phyloP scores from a whole-genome alignment of 2,888 invertebrate species.

The Seladonia tumulorum region DNA sequence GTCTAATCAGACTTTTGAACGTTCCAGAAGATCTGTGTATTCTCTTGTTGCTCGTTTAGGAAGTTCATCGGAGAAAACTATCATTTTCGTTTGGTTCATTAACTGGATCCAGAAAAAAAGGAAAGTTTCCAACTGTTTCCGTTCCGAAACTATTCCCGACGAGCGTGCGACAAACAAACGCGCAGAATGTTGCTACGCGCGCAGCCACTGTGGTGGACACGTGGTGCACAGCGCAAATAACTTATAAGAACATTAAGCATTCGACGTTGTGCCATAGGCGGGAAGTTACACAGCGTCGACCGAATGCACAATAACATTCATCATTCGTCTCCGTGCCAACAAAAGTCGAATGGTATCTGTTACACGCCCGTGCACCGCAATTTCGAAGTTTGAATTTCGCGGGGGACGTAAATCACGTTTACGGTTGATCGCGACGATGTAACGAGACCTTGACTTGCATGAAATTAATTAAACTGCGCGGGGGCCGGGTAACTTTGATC shows the following conservation, averaged over 20 bases:
- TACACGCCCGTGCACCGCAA: neutral
- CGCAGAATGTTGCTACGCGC: neutral
- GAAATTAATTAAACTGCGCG: slow-evolving; percentile 11
- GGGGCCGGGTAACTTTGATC: neutral
- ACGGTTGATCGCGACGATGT: slow-evolving; percentile 9
- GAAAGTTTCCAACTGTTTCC: neutral
- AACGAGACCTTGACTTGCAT: slow-evolving; percentile 11
- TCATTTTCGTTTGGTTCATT: neutral
- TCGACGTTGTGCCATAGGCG: neutral
- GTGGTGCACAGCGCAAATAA: neutral
- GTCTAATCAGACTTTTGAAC: neutral
- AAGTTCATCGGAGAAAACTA: neutral
- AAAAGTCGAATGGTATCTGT: slow-evolving; percentile 12
- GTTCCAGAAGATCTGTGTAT: neutral
- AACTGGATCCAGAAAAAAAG: neutral
- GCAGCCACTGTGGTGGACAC: neutral
- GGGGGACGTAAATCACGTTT: slow-evolving; percentile 11
- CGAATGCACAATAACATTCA: slow-evolving; percentile 12
- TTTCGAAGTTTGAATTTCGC: slow-evolving; percentile 17
- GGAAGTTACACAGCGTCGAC: neutral
- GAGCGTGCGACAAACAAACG: neutral
- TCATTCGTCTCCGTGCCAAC: slow-evolving; percentile 3
- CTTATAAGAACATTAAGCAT: slow-evolving; percentile 1
- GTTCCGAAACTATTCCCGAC: neutral
- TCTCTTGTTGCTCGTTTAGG: neutral